Percentiles rank a stretch among this genome's conserved stretches.
phyloP scores from a whole-genome alignment of 2,113 vertebrate species.

The Grus americana region DNA sequence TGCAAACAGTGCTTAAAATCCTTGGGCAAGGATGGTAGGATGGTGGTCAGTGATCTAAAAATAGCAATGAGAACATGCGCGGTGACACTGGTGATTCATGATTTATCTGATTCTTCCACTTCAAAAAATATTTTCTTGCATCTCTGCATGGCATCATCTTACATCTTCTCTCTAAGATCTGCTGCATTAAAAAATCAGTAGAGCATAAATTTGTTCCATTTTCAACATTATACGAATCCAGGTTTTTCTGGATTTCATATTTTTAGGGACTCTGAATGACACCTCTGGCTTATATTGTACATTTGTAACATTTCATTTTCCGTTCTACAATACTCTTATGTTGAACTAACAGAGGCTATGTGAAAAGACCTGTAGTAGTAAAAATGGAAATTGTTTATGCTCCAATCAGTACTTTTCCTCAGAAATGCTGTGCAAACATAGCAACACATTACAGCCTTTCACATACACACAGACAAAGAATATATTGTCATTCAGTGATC shows the following conservation, averaged over 20 bases:
- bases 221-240: not conserved
- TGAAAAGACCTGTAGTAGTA: not conserved
- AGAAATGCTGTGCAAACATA: not conserved
- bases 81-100: constrained; percentile 45
- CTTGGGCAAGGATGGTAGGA: constrained; percentile 8
- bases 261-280: not conserved
- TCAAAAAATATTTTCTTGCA: constrained; percentile 50
- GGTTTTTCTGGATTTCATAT: constrained; percentile 10
- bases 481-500: not conserved
- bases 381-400: not conserved
- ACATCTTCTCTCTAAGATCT: constrained; percentile 50
- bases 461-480: not conserved
- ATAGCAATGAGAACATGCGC: constrained; percentile 9
- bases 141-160: constrained; percentile 43
- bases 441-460: not conserved
- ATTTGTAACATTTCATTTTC: not conserved
- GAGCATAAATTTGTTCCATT: constrained; percentile 49
- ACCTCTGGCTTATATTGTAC: not conserved
- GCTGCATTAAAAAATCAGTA: constrained; percentile 50
- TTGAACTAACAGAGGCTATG: not conserved
- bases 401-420: not conserved
- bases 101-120: constrained; percentile 61
- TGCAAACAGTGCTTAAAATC: constrained; percentile 22
- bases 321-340: not conserved
- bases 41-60: constrained; percentile 45